Evolutionary conservation across 2,113 vertebrate genomes (phyloP), one percentile per base, ranked within the genome.

Genomic region (Podilymbus podiceps): DNA sequence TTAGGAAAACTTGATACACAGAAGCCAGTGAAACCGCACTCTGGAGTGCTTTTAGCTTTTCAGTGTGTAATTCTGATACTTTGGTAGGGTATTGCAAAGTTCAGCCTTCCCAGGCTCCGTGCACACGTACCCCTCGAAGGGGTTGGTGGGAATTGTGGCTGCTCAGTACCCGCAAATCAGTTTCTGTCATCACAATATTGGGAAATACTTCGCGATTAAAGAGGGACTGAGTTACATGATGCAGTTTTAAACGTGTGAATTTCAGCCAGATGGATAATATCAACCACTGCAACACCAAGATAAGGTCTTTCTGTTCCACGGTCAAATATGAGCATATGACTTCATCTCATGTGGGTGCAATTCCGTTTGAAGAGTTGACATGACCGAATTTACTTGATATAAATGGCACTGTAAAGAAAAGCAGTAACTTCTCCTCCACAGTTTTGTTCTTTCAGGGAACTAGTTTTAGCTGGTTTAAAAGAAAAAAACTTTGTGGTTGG

Each of bases 61-160:
- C 21, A 8, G 30, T 68, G 11, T 18, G n/a, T 11, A 15, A 75
- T 53, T 88, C 23, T 59, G 50, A 22, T 38, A 8, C 55, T 64
- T 59, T 49, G 69, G 44, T 38, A 74, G 21, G 47, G 20, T 44
- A 67, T 16, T 67, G 59, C 35, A 38, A 35, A 73, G 75, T 17
- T 47, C 38, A 69, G 0, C 6, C 50, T 69, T 47, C 58, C 19
- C 5, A 25, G 71, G 40, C 74, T 47, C 33, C 0, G 3, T 2
- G 1, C 42, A 33, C 84, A 35, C 0, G 0, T 16, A 10, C 15
- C 35, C 33, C 58, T 28, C 1, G 0, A 27, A 40, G 15, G 0
- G 0, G 66, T 11, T 4, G 0, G 49, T 30, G 44, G 82, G 60
- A 74, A 33, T 1, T 15, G 64, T 7, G 85, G n/a, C n/a, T 35